Evolutionary conservation across 1,140 invertebrate genomes (phyloP), one percentile per base, ranked within the genome.

Genomic region (Platorchestia sp.): DNA sequence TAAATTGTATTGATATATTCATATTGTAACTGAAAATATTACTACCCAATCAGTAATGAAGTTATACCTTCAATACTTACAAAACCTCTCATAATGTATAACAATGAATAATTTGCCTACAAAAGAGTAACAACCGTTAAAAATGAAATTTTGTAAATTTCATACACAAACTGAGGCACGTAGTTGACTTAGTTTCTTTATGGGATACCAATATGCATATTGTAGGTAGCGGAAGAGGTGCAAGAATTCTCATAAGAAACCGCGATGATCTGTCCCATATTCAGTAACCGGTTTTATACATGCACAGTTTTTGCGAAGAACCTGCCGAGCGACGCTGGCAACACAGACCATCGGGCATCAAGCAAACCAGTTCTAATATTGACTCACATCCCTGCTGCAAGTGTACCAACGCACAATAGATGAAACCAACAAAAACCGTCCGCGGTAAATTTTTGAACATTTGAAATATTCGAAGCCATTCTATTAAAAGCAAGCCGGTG

Each of bases 361-460:
- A 89, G 87, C 87, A 89, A 89, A 89, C 87, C 87, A 89, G 87
- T 89, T 89, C 43, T 41, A 89, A 89, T 41, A 89, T 89, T 44
- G 87, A 89, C 87, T 89, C 43, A 41, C 41, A 42, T 89, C 14
- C 87, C 27, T 43, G 14, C n/a, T 44, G 87, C 87, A 89, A 89
- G 87, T 89, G 87, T 44, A 89, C 59, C 59, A 75, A 75, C 27
- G 59, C 14, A 75, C 59, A 75, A 75, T 75, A 36, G 36, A 27
- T 36, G 59, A 19, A 75, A 75, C 36, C 1, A 27, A 75, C 27
- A 75, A 75, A 75, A 75, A 75, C 59, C 36, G 59, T 75, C 59
- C 59, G 7, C 59, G 59, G 59, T 27, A 75, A 75, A 75, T 75
- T 75, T 27, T 27, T 75, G 47, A 75, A 75, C 59, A 75, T 27